A percentile compares a stretch with the other conserved stretches of the same genome.
These are phyloP conservation scores for Centrocercus urophasianus DNA, from an alignment of 2,113 vertebrate species.

Conservation along the genomic window DNA sequence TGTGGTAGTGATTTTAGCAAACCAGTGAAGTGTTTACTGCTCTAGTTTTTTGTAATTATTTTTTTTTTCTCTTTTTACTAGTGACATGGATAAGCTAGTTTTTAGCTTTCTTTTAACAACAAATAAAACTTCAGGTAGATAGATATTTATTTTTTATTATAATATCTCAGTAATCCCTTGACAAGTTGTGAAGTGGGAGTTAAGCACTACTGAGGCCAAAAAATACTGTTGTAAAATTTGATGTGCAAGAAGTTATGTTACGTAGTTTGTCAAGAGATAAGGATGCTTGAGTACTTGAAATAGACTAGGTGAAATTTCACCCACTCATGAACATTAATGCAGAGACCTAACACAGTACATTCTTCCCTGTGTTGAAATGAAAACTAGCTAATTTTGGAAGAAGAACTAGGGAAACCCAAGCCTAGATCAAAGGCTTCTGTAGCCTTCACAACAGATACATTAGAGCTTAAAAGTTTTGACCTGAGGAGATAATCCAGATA, in stretches of 20 bases:
- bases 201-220: conserved; percentile 19
- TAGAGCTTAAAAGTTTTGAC: background rate
- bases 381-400: background rate
- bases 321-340: background rate
- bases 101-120: background rate
- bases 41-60: background rate
- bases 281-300: background rate
- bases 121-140: background rate
- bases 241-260: conserved; percentile 3
- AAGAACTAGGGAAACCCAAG: background rate
- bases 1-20: background rate
- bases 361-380: background rate
- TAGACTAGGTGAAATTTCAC: background rate
- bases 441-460: background rate
- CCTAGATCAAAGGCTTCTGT: background rate
- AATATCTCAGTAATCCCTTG: background rate
- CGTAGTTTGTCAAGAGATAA: background rate
- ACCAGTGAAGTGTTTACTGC: background rate
- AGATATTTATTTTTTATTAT: background rate
- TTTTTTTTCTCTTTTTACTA: background rate
- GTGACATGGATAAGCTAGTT: background rate
- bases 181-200: conserved; percentile 31
- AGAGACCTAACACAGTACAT: background rate
- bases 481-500: background rate
- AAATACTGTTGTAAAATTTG: conserved; percentile 41